Evolutionary conservation across 2,797 vertebrate species (phyloP).

Genomic region (Scyliorhinus canicula): DNA sequence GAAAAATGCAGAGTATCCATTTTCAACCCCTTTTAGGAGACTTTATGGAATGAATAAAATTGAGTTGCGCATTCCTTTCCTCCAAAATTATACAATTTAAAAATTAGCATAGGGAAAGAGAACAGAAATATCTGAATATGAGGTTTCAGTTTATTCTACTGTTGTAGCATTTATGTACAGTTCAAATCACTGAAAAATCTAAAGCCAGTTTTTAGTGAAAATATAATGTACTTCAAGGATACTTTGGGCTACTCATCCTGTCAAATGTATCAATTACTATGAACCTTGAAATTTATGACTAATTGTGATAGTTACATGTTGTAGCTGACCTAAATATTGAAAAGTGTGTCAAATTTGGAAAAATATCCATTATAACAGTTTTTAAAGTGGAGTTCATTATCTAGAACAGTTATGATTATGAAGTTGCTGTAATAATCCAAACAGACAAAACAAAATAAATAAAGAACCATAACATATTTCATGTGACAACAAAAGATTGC

Average conservation of each 20-base stretch:
- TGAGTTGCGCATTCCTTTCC: not conserved
- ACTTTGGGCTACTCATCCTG: not conserved
- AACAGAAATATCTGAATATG: not conserved
- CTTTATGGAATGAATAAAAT: not conserved
- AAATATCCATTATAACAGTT: not conserved
- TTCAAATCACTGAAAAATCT: not conserved
- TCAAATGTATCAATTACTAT: not conserved
- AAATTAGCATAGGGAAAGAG: not conserved
- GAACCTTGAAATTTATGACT: not conserved
- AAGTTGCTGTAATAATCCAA: not conserved
- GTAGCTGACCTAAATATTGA: not conserved
- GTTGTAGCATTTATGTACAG: not conserved
- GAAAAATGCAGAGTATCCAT: not conserved
- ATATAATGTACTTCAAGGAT: not conserved
- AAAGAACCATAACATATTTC: not conserved
- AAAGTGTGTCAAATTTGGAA: not conserved
- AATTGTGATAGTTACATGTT: not conserved
- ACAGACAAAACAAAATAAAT: not conserved
- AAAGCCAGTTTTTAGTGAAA: not conserved
- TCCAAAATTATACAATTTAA: not conserved
- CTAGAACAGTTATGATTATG: not conserved
- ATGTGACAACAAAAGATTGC: not conserved
- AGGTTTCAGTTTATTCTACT: not conserved
- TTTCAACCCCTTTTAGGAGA: not conserved
- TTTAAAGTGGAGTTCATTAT: not conserved